These are phyloP conservation scores for Xenotilapia longispinis DNA, from an alignment of 2,113 vertebrate genomes.

Conservation along the genomic window DNA sequence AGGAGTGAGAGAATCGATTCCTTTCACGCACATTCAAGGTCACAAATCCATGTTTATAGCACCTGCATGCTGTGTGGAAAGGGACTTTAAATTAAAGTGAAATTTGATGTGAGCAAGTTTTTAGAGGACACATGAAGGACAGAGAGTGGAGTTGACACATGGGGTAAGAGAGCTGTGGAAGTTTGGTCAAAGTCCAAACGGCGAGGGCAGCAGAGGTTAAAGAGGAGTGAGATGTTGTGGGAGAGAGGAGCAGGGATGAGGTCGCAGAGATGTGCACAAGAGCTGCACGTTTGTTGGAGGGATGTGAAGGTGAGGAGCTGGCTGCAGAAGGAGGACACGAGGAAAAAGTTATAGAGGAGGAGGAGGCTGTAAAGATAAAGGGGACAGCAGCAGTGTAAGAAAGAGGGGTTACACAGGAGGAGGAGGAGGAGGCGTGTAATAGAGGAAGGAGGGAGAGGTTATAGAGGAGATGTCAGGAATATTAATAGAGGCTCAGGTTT, in stretches of 20 bases:
- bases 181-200: conserved; percentile 38
- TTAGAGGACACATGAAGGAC: background rate
- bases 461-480: conserved; percentile 60
- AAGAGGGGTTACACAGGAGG: conserved; percentile 1
- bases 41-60: background rate
- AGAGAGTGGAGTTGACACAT: background rate
- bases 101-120: background rate
- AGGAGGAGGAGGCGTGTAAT: background rate
- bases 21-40: background rate
- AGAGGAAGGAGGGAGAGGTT: conserved; percentile 33
- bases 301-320: background rate
- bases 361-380: conserved; percentile 4
- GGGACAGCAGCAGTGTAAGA: conserved; percentile 14
- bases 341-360: background rate
- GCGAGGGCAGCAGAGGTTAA: conserved; percentile 25
- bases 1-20: background rate
- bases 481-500: conserved; percentile 57
- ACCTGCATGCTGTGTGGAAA: background rate
- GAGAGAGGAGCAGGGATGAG: background rate
- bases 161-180: background rate
- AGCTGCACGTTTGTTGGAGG: background rate
- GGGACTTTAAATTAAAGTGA: background rate
- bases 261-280: background rate
- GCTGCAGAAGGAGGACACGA: background rate
- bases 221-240: background rate